phyloP scores from a whole-genome alignment of 2,888 invertebrate genomes.

The Pyrrhia umbra region DNA sequence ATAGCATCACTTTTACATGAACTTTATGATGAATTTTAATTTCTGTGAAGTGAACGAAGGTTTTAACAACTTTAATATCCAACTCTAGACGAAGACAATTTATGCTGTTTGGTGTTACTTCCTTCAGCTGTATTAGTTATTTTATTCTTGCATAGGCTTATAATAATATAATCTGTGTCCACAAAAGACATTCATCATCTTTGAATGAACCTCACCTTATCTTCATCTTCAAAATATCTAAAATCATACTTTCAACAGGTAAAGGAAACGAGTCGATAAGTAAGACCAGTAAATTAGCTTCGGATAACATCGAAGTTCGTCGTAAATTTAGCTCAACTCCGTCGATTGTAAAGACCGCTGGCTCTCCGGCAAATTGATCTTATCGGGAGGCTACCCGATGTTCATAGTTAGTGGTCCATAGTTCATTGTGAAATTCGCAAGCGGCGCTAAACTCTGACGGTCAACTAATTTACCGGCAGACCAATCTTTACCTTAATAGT shows the following conservation, averaged over 20 bases:
- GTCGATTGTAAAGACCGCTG: constrained; percentile 71
- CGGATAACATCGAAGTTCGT: constrained; percentile 72
- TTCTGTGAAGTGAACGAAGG: neutral
- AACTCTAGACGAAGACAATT: neutral
- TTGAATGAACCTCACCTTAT: constrained; percentile 20
- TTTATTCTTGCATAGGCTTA: too few species aligned
- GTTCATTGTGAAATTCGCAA: constrained; percentile 77
- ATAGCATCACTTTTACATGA: too few species aligned
- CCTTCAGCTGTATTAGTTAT: too few species aligned
- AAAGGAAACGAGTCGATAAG: constrained; percentile 61
- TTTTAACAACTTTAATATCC: neutral
- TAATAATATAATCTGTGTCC: neutral
- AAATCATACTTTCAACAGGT: constrained; percentile 66
- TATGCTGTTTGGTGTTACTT: neutral
- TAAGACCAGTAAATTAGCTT: constrained; percentile 71
- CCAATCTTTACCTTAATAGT: constrained; percentile 75
- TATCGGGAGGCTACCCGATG: constrained; percentile 74
- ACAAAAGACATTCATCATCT: constrained; percentile 13
- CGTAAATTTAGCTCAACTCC: constrained; percentile 68
- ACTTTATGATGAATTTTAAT: too few species aligned
- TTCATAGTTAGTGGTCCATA: constrained; percentile 79
- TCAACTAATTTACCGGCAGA: constrained; percentile 78
- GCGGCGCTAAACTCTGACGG: constrained; percentile 72
- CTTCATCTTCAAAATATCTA: constrained; percentile 36
- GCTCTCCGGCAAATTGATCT: constrained; percentile 76